Evolutionary conservation across 2,888 invertebrate species (phyloP), one percentile per base, ranked within the genome.

Genomic region (Pilophorus perplexus): DNA sequence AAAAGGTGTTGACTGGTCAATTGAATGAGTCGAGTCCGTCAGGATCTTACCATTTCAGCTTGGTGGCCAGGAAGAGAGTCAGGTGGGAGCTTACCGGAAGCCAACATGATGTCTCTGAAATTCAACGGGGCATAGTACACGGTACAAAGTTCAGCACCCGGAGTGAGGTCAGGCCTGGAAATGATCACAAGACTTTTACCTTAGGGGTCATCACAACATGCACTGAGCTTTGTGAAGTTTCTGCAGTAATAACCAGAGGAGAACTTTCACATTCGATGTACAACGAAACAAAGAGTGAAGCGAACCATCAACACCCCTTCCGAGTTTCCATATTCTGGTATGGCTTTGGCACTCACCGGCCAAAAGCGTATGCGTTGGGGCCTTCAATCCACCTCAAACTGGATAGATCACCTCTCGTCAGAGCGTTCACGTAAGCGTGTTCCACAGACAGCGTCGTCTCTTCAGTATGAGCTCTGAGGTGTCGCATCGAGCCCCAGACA

Each of bases 81-180:
- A 28, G 96, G 94, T 62, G 97, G 93, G 70, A 98, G 83, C 80
- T 97, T 96, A 73, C 97, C 98, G 23, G 93, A 93, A 25, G 97
- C 96, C 75, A 98, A 80, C 98, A 99, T 99, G 72, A 98, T 87
- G 79, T 99, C 98, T 72, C 97, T 87, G 89, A 98, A 98, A 80
- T 98, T 98, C 69, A 98, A 84, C 44, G 96, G 91, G 1, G 95
- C 90, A 79, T 91, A 95, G 78, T 94, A 90, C 12, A 97, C 94
- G 70, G 83, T 84, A 79, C 94, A 95, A 54, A 93, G 79, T 73
- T 89, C 87, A 69, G 82, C 79, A 2, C 67, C 68, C 28, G 68
- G 66, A 33, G 55, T 66, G n/a, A 57, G 48, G 27, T 66, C 66
- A 22, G 66, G 66, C 12, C 65, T 52, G 28, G n/a, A 65, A 55